Percentiles rank a stretch among this genome's conserved stretches.
These are phyloP conservation scores for Pontoporia blainvillei DNA, from an alignment of 2,113 vertebrate genomes.

Conservation along the genomic window DNA sequence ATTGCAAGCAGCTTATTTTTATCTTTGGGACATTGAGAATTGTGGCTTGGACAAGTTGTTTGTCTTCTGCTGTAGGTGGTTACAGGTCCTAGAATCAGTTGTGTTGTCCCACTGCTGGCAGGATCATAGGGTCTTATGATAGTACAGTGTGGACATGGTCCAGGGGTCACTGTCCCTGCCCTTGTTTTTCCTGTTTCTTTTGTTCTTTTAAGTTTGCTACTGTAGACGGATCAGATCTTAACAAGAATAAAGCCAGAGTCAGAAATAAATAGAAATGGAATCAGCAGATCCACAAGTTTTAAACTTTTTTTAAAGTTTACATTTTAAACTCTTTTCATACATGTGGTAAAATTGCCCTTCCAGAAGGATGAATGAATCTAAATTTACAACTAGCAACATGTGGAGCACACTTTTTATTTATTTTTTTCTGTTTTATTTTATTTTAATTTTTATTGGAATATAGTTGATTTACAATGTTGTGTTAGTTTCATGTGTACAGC, in stretches of 20 bases:
- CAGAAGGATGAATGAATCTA: background rate
- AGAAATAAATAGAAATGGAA: constrained; percentile 3
- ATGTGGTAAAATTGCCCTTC: background rate
- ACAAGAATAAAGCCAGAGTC: background rate
- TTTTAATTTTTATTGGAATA: no score
- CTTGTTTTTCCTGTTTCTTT: background rate
- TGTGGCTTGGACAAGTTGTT: background rate
- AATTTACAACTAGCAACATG: background rate
- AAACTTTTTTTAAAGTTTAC: background rate
- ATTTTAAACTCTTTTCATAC: background rate
- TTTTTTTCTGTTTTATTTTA: background rate
- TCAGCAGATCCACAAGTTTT: background rate
- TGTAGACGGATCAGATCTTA: background rate
- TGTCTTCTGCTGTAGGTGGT: background rate
- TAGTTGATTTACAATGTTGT: no score
- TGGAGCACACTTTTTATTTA: background rate
- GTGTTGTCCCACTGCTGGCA: background rate
- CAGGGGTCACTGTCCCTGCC: no score
- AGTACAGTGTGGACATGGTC: accelerated
- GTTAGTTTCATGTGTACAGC: no score
- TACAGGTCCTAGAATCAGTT: background rate
- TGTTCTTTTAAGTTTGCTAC: background rate
- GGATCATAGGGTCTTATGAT: accelerated
- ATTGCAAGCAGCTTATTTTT: background rate
- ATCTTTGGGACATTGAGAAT: background rate